Evolutionary conservation across 2,113 vertebrate species (phyloP).

Genomic region (Nematolebias whitei): DNA sequence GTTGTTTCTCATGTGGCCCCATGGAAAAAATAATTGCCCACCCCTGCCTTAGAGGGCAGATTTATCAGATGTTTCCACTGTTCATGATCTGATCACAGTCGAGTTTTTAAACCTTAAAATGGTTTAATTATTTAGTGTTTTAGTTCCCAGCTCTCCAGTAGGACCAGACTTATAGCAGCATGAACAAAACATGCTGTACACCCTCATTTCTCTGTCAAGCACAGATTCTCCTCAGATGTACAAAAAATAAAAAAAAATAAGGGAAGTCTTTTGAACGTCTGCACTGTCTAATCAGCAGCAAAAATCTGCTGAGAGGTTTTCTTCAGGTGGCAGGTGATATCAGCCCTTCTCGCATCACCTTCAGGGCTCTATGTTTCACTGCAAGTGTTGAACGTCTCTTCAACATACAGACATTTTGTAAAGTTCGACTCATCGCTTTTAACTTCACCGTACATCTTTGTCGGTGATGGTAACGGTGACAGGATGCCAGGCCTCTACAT

Average conservation of each 20-base stretch:
- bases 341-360: slow-evolving; percentile 58
- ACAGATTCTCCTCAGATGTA: slow-evolving; percentile 69
- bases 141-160: slow-evolving; percentile 17
- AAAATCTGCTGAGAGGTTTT: slow-evolving; percentile 68
- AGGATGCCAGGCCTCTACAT: slow-evolving; percentile 55
- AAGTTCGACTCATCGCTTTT: slow-evolving; percentile 47
- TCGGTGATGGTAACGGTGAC: slow-evolving; percentile 35
- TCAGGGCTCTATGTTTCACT: slow-evolving; percentile 41
- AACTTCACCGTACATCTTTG: slow-evolving; percentile 28
- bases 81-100: slow-evolving; percentile 9
- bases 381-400: slow-evolving; percentile 58
- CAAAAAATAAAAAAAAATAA: slow-evolving; percentile 76
- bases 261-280: slow-evolving; percentile 71
- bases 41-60: slow-evolving; percentile 26
- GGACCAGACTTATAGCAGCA: slow-evolving; percentile 49
- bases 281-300: slow-evolving; percentile 64
- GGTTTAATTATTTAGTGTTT: slow-evolving; percentile 19
- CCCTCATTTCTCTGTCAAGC: slow-evolving; percentile 75
- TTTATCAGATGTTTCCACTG: slow-evolving; percentile 59
- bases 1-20: too few species aligned
- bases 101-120: slow-evolving; percentile 28
- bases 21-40: too few species aligned
- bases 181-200: slow-evolving; percentile 43
- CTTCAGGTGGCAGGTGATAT: slow-evolving; percentile 77
- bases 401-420: slow-evolving; percentile 42